phyloP scores from a whole-genome alignment of 2,797 vertebrate genomes.

The Chelon auratus region DNA sequence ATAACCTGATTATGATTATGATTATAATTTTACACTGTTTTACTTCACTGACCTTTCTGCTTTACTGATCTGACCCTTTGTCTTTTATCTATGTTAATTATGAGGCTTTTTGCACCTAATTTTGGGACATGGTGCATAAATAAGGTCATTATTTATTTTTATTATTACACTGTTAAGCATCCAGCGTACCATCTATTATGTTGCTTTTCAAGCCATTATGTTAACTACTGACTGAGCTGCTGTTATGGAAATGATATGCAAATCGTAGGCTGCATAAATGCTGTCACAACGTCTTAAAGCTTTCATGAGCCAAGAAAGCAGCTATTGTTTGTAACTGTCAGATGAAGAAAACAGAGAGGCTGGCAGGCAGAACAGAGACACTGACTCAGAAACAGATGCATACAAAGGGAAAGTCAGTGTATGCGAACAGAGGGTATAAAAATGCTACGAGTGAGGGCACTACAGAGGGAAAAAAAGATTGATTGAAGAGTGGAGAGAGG shows the following conservation, averaged over 20 bases:
- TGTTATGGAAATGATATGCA: conserved; percentile 70
- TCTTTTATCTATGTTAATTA: conserved; percentile 56
- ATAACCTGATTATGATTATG: conserved; percentile 57
- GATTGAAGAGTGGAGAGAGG: conserved; percentile 56
- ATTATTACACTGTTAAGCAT: conserved; percentile 30
- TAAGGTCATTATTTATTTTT: conserved; percentile 63
- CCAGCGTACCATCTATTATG: conserved; percentile 37
- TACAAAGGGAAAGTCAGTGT: conserved; percentile 51
- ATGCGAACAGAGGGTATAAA: conserved; percentile 31
- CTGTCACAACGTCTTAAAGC: conserved; percentile 57
- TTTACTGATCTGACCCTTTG: conserved; percentile 54
- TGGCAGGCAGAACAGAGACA: conserved; percentile 62
- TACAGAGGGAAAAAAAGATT: conserved; percentile 42
- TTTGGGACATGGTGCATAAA: conserved; percentile 49
- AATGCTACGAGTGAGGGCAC: conserved; percentile 44
- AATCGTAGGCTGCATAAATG: conserved; percentile 45
- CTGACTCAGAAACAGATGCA: conserved; percentile 61
- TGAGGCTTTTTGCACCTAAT: conserved; percentile 37
- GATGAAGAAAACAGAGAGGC: conserved; percentile 60
- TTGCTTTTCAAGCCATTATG: conserved; percentile 45
- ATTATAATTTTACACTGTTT: conserved; percentile 39
- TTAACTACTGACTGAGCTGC: conserved; percentile 39
- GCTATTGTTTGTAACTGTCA: conserved; percentile 62
- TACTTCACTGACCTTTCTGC: conserved; percentile 61
- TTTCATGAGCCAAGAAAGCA: conserved; percentile 53